phyloP scores from a whole-genome alignment of 2,797 vertebrate genomes.

The Allobates femoralis region DNA sequence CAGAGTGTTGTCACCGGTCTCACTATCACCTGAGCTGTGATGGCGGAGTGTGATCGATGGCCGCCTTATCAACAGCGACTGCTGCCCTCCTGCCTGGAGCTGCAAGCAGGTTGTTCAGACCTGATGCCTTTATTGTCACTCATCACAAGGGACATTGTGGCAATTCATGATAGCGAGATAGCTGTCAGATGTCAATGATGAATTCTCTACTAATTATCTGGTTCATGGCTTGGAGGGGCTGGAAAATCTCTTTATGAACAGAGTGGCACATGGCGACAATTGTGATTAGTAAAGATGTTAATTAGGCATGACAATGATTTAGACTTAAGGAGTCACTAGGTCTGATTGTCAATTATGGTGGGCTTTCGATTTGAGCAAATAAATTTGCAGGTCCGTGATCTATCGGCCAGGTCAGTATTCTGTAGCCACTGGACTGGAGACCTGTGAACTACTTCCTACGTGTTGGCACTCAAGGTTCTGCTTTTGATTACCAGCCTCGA shows the following conservation, averaged over 20 bases:
- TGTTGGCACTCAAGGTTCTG: too few relatives aligned
- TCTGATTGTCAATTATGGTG: not conserved
- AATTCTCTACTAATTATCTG: not conserved
- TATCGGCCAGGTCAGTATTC: too few relatives aligned
- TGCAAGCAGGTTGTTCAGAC: constrained; percentile 16
- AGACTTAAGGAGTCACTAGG: not conserved
- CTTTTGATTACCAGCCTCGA: too few relatives aligned
- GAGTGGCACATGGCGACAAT: not conserved
- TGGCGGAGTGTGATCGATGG: not conserved
- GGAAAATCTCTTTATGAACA: not conserved
- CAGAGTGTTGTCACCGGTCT: constrained; percentile 20
- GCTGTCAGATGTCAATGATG: not conserved
- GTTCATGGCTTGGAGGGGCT: not conserved
- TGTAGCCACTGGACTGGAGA: too few relatives aligned
- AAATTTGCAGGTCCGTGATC: too few relatives aligned
- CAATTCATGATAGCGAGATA: not conserved
- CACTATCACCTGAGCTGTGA: constrained; percentile 15
- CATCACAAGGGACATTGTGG: constrained; percentile 25
- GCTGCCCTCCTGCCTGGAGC: constrained; percentile 22
- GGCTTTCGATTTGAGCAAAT: too few relatives aligned
- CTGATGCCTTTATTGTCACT: constrained; percentile 45
- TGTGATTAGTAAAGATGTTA: not conserved
- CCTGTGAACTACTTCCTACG: too few relatives aligned
- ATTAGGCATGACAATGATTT: not conserved
- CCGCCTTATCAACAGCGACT: not conserved